A percentile compares a stretch with the other conserved stretches of the same genome.
Conservation (phyloP, 2,797 vertebrate species). For the Siniperca obscura region DNA sequence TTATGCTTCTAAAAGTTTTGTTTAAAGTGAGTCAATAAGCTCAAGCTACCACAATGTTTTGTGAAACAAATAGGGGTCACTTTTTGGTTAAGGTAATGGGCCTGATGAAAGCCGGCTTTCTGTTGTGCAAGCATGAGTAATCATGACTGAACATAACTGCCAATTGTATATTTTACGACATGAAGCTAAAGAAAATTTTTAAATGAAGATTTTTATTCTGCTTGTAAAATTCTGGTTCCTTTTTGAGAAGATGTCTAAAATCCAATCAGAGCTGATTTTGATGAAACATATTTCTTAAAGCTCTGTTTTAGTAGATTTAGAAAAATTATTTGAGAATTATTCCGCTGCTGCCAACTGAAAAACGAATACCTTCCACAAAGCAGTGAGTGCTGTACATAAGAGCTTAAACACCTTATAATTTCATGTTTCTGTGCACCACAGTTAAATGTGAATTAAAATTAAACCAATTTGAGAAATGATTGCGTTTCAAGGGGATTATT, state of each 20-base stretch:
- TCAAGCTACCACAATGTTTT: constrained; percentile 35
- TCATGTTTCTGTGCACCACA: constrained; percentile 81
- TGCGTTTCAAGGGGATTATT: constrained; percentile 49
- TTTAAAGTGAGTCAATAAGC: constrained; percentile 48
- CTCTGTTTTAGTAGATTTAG: constrained; percentile 44
- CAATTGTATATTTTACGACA: constrained; percentile 65
- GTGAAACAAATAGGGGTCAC: constrained; percentile 26
- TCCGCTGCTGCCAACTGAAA: constrained; percentile 49
- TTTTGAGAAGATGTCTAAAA: constrained; percentile 53
- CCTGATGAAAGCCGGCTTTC: constrained; percentile 65
- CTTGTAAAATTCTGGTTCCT: constrained; percentile 59
- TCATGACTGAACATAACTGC: constrained; percentile 41
- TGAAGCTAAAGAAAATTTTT: constrained; percentile 41
- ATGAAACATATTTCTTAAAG: constrained; percentile 43
- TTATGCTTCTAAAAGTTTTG: constrained; percentile 49
- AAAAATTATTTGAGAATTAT: constrained; percentile 45
- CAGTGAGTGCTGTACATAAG: constrained; percentile 74
- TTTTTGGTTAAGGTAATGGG: constrained; percentile 23
- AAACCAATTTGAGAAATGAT: constrained; percentile 75
- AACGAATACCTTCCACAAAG: constrained; percentile 35
- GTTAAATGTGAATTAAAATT: constrained; percentile 80
- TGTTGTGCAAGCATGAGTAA: constrained; percentile 22
- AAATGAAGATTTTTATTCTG: constrained; percentile 53
- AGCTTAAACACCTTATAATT: constrained; percentile 63
- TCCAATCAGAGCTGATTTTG: constrained; percentile 51